Conservation (phyloP, 2,113 vertebrate genomes). For the Rhadina sibilatrix region DNA sequence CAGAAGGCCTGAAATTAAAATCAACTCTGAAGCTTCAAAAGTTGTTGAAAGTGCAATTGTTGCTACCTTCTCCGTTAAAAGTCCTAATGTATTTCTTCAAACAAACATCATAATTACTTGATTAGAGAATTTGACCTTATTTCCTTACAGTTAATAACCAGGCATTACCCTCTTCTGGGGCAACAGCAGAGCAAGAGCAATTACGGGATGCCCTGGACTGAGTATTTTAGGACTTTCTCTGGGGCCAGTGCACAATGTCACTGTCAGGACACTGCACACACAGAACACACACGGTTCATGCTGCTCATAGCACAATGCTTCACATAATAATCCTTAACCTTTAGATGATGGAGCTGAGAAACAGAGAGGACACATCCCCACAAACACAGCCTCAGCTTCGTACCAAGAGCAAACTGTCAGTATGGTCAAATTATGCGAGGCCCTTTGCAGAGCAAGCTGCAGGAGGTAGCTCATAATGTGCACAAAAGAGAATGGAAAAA, state of each 20-base stretch:
- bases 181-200: not conserved
- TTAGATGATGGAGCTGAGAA: not conserved
- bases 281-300: not conserved
- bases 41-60: not conserved
- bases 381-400: not conserved
- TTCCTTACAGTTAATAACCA: not conserved
- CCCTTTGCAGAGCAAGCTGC: not conserved
- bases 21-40: not conserved
- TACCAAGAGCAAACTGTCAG: not conserved
- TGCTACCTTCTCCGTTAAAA: not conserved
- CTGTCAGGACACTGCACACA: not conserved
- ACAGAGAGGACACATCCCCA: not conserved
- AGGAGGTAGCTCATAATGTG: not conserved
- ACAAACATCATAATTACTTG: not conserved
- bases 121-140: not conserved
- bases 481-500: constrained; percentile 28
- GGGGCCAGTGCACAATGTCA: not conserved
- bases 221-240: not conserved
- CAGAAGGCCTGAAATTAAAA: not conserved
- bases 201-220: not conserved
- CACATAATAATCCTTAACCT: not conserved
- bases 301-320: not conserved
- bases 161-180: not conserved
- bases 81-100: not conserved
- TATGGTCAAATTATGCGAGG: not conserved